Conservation (phyloP, 2,888 invertebrate genomes). For the Salpingus planirostris region DNA sequence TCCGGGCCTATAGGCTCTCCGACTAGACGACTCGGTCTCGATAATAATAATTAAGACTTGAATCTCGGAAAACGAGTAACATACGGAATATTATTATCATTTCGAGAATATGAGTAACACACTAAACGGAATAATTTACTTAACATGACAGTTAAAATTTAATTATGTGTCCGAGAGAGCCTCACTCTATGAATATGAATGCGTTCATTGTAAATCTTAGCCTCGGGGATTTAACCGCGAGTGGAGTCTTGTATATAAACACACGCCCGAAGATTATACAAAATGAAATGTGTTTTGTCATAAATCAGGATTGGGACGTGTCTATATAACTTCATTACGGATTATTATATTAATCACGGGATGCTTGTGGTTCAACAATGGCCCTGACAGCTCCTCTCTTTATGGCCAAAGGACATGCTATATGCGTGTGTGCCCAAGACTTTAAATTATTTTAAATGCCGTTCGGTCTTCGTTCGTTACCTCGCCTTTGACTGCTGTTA, state of each 20-base stretch:
- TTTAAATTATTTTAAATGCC: conserved; percentile 23
- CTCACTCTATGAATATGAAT: conserved; percentile 36
- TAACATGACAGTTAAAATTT: conserved; percentile 41
- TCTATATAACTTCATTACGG: conserved; percentile 43
- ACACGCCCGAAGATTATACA: conserved; percentile 32
- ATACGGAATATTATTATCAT: too few species aligned
- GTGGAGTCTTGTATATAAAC: conserved; percentile 27
- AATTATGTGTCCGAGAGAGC: conserved; percentile 35
- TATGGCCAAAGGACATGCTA: conserved; percentile 11
- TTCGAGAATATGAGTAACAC: too few species aligned
- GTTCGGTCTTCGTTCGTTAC: conserved; percentile 18
- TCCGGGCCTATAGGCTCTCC: too few species aligned
- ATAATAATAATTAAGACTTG: too few species aligned
- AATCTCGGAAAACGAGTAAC: too few species aligned
- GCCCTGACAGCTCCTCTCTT: conserved; percentile 26
- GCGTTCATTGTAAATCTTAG: conserved; percentile 32
- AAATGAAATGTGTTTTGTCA: conserved; percentile 38
- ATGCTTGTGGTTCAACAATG: conserved; percentile 35
- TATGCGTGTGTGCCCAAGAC: conserved; percentile 16
- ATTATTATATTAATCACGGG: conserved; percentile 42
- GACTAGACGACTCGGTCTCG: too few species aligned
- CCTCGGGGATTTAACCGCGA: conserved; percentile 27
- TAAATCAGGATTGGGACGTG: conserved; percentile 40
- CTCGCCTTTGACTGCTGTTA: conserved; percentile 16
- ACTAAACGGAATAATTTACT: conserved; percentile 35